Base-by-base conservation (phyloP, 2,113 vertebrate genomes). In the Ardeotis arabs region DNA sequence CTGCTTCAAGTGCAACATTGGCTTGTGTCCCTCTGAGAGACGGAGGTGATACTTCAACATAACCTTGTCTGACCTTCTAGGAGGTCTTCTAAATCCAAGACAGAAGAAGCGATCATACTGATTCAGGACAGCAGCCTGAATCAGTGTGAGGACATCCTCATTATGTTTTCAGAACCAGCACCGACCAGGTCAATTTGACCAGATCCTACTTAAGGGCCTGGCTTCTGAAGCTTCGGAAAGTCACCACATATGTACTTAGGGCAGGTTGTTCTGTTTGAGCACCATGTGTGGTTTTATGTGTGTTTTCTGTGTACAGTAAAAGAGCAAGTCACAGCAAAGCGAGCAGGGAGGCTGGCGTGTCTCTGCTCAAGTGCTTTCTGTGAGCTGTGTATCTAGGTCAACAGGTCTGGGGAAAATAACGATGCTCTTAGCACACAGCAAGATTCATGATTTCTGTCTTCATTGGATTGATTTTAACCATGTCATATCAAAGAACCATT, bases 21-120 rank as follows among this genome's bases (percentile, higher is more conserved):
- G 35, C 60, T 89, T 70, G 49, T 96, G 60, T 92, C 58, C 69
- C 93, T 88, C 60, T 81, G 68, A 93, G 87, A 79, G 50, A 75
- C 0, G 7, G 28, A 95, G 59, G 55, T 67, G 59, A 70, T 90
- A 14, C 49, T 85, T 80, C 52, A 58, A 5, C 50, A 83, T 25
- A 92, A 92, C 50, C 41, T 90, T 63, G 33, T 35, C 35, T 84
- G 64, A 86, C 55, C 6, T 93, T 60, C 33, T 31, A 15, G 12
- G 12, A 6, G 37, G 12, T 62, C 70, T 83, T 77, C 60, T 39
- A 74, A 77, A 66, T 15, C 25, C 20, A 44, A 16, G 79, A 44
- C 16, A 44, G 72, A 84, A 15, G 13, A 16, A 60, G n/a, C 12
- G 23, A 59, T 62, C 3, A 1, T 31, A 73, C 12, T 50, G 31